phyloP scores from a whole-genome alignment of 2,888 invertebrate genomes.

The Fragum fragum region DNA sequence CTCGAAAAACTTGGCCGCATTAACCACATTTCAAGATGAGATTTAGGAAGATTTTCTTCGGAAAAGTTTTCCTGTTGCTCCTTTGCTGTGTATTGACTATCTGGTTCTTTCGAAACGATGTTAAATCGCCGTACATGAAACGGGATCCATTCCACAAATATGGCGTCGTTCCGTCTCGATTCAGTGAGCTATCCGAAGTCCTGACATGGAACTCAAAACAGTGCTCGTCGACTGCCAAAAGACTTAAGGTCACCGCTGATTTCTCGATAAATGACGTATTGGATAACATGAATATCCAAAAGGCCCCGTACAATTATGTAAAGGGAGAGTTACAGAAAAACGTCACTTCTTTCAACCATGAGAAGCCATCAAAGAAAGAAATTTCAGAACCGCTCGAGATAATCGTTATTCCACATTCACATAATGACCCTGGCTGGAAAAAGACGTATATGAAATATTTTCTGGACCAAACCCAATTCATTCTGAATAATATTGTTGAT shows the following conservation, averaged over 20 bases:
- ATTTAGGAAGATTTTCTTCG: slow-evolving; percentile 15
- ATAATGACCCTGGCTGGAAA: slow-evolving; percentile 99
- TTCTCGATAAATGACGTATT: slow-evolving; percentile 57
- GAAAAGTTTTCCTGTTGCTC: slow-evolving; percentile 14
- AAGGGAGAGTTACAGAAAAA: not conserved
- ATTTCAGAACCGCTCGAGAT: slow-evolving; percentile 61
- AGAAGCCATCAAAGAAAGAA: not conserved
- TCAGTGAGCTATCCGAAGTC: slow-evolving; percentile 19
- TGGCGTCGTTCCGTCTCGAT: slow-evolving; percentile 2
- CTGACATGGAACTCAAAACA: slow-evolving; percentile 17
- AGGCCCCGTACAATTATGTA: not conserved
- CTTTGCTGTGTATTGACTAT: not conserved
- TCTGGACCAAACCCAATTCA: slow-evolving; percentile 92
- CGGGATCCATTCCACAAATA: not conserved
- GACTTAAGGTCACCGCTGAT: slow-evolving; percentile 49
- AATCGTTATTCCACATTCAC: slow-evolving; percentile 96
- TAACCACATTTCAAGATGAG: slow-evolving; percentile 4
- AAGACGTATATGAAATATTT: slow-evolving; percentile 98
- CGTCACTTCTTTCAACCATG: not conserved
- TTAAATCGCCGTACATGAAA: not conserved
- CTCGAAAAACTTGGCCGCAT: not conserved
- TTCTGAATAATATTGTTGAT: slow-evolving; percentile 95
- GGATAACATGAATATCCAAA: slow-evolving; percentile 45
- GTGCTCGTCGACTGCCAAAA: slow-evolving; percentile 45
- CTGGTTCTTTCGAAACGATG: slow-evolving; percentile 10